Evolutionary conservation across 2,888 invertebrate genomes (phyloP), one percentile per base, ranked within the genome.

Genomic region (Lysandra coridon): DNA sequence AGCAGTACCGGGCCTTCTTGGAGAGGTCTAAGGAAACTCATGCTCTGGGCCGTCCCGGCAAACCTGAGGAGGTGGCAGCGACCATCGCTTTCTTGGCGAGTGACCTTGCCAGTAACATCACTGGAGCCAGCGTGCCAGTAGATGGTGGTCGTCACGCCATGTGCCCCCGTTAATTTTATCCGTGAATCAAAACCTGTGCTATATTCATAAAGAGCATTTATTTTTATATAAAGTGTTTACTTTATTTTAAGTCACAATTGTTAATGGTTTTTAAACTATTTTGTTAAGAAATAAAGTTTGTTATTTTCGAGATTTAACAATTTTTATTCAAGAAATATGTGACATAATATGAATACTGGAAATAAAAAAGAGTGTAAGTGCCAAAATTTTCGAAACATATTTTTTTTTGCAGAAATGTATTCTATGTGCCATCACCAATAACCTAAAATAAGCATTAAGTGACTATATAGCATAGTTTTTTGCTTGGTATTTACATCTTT

Each of bases 91-190:
- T 99, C 91, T 95, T 99, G 80, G 99, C 99, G 0, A 98, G 98
- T 82, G 97, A 97, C 79, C 95, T 97, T 82, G 97, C 98, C 2
- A 98, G 97, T 84, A 99, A 98, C 87, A 98, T 98, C 4, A 99
- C 99, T 10, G 99, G 99, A 4, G 97, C 96, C 5, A 97, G 96
- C 80, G 84, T 99, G 40, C 97, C 98, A 0, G 97, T 99, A 0
- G 99, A 99, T 90, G 99, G 99, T 37, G 99, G 99, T 0, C 95
- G 99, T 76, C 98, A 98, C 90, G 98, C 97, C 6, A 97, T 98
- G 97, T 99, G 99, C 86, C 98, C 99, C 12, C 96, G 99, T 86
- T 98, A 96, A 95, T 12, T 17, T 44, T 10, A 69, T 23, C 14
- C 40, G 60, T 30, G 17, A 69, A 23, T 69, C 10, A 14, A 23